Evolutionary conservation across 1,140 invertebrate species (phyloP).

Genomic region (Cylas formicarius): DNA sequence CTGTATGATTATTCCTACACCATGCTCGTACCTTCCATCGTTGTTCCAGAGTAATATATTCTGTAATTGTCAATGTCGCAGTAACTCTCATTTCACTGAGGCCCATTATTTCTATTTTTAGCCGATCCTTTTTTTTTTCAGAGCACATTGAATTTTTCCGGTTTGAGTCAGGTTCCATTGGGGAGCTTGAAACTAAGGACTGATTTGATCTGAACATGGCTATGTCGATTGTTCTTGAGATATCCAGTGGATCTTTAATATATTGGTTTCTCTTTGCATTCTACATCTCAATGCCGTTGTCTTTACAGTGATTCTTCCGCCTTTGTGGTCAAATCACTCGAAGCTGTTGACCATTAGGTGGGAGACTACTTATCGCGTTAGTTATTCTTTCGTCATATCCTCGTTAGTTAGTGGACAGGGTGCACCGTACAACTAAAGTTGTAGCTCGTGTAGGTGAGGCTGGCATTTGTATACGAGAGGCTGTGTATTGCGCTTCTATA

Average conservation of each 20-base stretch:
- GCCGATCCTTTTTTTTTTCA: not conserved
- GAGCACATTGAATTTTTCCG: slow-evolving; percentile 2
- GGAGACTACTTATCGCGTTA: no score
- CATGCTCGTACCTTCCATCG: slow-evolving; percentile 1
- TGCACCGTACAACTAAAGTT: no score
- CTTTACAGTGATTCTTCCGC: slow-evolving; percentile 2
- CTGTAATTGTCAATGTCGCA: not conserved
- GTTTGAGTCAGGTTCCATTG: not conserved
- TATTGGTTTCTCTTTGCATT: slow-evolving; percentile 1
- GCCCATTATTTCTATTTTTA: slow-evolving; percentile 1
- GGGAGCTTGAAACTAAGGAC: slow-evolving; percentile 1
- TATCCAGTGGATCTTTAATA: slow-evolving; percentile 5
- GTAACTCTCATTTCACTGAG: slow-evolving; percentile 2
- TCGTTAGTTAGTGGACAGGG: no score
- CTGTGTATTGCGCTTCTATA: no score
- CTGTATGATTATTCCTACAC: slow-evolving; percentile 1
- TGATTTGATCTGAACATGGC: slow-evolving; percentile 9
- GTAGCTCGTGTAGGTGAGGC: no score
- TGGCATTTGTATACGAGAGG: no score
- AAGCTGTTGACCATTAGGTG: no score
- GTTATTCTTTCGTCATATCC: no score
- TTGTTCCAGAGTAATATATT: slow-evolving; percentile 1
- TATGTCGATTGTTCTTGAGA: slow-evolving; percentile 2
- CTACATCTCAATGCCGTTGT: not conserved
- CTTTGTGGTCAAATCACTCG: no score